Base-by-base conservation (phyloP, 2,113 vertebrate species). In the Maccullochella peelii region DNA sequence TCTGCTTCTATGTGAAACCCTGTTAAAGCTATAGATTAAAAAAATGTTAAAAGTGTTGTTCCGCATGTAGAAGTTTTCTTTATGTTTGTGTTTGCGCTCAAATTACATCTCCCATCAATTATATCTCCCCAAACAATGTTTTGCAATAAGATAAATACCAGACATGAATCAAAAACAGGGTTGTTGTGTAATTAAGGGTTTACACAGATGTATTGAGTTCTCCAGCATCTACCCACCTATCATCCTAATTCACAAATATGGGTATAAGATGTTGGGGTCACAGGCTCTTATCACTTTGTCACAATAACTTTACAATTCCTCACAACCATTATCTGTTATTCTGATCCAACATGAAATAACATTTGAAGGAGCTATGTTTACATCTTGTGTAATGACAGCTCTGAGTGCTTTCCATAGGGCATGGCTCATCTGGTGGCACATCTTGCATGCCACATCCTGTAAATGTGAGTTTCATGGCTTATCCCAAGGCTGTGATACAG, bases 351-450 rank as follows among this genome's bases (percentile, higher is more conserved):
- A 33, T 52, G 20, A 69, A 65, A 72, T 33, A 36, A 62, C 23
- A 61, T 58, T 49, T 55, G 1, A 82, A 15, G 21, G 44, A 80
- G 25, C 11, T 0, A 0, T 65, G 47, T 23, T 84, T 20, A 42
- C 54, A 10, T 20, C 6, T 15, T 33, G 11, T 50, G 16, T 49
- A 9, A 44, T 25, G 21, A 9, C 55, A 40, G 11, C 50, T 55
- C 21, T 40, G 3, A 66, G 27, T 15, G 44, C 3, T 20, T 57
- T 63, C 63, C 54, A 18, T 0, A 33, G 40, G 1, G 8, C 65
- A 21, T 10, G 21, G 47, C 73, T 79, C 79, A 77, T 86, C 70
- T 85, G 77, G 86, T 30, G 25, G 33, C 68, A 57, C 47, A 40
- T 77, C 47, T 61, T 59, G 25, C 33, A 50, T 7, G 74, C 82